These are phyloP conservation scores for Nanorana parkeri DNA, from an alignment of 2,113 vertebrate genomes.

Conservation along the genomic window DNA sequence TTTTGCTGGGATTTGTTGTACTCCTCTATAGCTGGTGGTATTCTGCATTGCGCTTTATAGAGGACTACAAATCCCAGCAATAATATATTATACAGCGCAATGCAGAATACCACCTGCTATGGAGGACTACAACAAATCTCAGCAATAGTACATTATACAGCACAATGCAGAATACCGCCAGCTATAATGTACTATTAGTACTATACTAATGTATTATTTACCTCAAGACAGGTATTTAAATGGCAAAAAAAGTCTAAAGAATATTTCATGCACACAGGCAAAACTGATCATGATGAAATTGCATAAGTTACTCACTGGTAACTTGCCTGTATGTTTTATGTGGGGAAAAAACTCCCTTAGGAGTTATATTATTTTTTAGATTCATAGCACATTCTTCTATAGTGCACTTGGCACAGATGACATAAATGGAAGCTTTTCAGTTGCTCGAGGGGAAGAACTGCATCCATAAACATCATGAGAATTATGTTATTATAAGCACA, in stretches of 20 bases:
- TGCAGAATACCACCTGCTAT: no score
- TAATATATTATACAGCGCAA: no score
- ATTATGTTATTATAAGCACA: conserved; percentile 13
- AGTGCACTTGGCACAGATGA: conserved; percentile 16
- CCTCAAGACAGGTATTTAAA: conserved; percentile 18
- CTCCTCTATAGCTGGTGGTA: no score
- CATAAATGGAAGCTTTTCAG: conserved; percentile 11
- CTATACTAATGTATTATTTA: background rate
- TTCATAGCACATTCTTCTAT: conserved; percentile 23
- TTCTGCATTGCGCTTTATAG: no score
- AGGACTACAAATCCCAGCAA: no score
- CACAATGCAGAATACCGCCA: no score
- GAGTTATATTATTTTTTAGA: conserved; percentile 11
- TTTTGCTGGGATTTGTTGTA: no score
- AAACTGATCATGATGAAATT: conserved; percentile 31
- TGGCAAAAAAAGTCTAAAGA: background rate
- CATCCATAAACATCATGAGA: background rate
- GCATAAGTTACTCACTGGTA: conserved; percentile 15
- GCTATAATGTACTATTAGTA: no score
- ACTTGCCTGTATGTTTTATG: conserved; percentile 9
- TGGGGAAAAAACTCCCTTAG: conserved; percentile 20
- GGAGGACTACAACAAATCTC: no score
- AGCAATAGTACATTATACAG: no score
- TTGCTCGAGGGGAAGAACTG: conserved; percentile 15
- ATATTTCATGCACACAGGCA: conserved; percentile 36